Evolutionary conservation across 2,797 vertebrate species (phyloP).

Genomic region (Sitta carolinensis): DNA sequence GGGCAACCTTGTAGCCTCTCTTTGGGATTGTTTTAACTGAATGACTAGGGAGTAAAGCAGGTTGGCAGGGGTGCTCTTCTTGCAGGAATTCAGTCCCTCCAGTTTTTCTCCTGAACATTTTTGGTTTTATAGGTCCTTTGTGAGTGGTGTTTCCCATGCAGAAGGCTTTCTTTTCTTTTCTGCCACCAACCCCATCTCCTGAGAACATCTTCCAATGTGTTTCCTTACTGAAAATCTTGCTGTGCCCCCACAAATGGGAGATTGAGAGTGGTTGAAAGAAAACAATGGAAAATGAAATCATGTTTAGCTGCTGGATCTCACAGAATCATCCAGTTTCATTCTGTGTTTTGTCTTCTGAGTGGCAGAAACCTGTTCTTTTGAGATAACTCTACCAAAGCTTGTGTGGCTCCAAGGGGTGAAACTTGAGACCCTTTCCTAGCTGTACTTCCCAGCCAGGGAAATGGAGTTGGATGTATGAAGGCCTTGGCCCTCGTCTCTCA

Average conservation of each 20-base stretch:
- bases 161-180: neutral
- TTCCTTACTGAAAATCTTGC: neutral
- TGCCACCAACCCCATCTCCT: neutral
- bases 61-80: neutral
- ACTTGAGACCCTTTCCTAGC: neutral
- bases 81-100: neutral
- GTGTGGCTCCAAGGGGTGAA: neutral
- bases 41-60: neutral
- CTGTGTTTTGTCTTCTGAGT: neutral
- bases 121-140: neutral
- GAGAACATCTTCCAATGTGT: neutral
- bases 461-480: accelerated
- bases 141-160: neutral
- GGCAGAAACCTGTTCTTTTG: neutral
- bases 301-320: neutral
- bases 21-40: neutral
- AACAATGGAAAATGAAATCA: neutral
- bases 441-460: neutral
- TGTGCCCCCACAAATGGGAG: neutral
- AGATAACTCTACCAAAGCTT: neutral
- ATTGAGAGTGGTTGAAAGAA: neutral
- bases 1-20: neutral
- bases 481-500: neutral
- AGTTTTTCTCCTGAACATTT: neutral
- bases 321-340: neutral